A percentile compares a stretch with the other conserved stretches of the same genome.
Conservation (phyloP, 2,797 vertebrate species). For the Furcifer pardalis region DNA sequence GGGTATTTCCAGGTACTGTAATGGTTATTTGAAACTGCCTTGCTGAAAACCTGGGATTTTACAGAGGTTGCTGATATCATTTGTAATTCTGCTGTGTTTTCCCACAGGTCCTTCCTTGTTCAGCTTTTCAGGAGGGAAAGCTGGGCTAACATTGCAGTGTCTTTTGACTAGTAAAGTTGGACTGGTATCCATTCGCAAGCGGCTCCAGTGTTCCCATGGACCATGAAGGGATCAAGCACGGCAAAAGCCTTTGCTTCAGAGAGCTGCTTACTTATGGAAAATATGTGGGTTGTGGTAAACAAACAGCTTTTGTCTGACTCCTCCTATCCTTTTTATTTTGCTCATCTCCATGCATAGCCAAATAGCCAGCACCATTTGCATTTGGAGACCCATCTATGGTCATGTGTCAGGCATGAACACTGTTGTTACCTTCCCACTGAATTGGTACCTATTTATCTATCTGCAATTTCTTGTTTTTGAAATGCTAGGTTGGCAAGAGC, state of each 20-base stretch:
- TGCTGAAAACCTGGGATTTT: not conserved
- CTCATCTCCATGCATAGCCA: too few relatives aligned
- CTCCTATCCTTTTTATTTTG: not conserved
- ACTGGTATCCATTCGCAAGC: not conserved
- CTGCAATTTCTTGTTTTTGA: too few relatives aligned
- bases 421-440: too few relatives aligned
- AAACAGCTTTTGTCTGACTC: not conserved
- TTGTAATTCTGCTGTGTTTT: not conserved
- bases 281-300: not conserved
- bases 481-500: too few relatives aligned
- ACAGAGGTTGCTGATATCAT: not conserved
- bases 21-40: not conserved
- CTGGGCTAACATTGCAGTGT: not conserved
- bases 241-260: not conserved
- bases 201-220: too few relatives aligned
- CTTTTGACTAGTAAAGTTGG: not conserved
- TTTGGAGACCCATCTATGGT: too few relatives aligned
- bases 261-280: not conserved
- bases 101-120: not conserved
- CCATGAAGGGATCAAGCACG: too few relatives aligned
- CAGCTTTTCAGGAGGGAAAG: not conserved
- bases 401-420: too few relatives aligned
- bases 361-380: too few relatives aligned
- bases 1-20: not conserved
- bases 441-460: too few relatives aligned